Evolutionary conservation across 2,113 vertebrate genomes (phyloP).

Genomic region (Otocyon megalotis): DNA sequence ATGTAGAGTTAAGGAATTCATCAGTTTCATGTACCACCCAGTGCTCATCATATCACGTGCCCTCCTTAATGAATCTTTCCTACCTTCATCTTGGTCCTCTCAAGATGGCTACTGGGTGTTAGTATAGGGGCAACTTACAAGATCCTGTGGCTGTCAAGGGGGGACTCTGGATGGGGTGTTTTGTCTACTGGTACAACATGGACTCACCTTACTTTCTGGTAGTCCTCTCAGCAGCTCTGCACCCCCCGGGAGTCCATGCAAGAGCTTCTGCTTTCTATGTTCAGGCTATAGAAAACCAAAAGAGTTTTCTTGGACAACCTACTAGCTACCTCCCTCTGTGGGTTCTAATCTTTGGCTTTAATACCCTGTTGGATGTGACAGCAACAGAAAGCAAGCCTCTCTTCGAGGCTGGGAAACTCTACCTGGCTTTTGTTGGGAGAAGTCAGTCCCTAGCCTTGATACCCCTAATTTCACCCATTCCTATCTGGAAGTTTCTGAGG

Average conservation of each 20-base stretch:
- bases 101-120: background rate
- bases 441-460: background rate
- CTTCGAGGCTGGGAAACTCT: too few species aligned
- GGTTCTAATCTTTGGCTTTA: background rate
- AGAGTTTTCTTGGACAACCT: background rate
- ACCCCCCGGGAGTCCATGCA: background rate
- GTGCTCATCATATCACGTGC: too few species aligned
- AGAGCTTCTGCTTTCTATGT: too few species aligned
- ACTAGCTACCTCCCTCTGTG: background rate
- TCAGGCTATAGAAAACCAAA: background rate
- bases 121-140: background rate
- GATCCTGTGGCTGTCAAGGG: background rate
- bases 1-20: too few species aligned
- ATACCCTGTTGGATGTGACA: background rate
- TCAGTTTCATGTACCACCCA: too few species aligned
- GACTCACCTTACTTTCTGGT: background rate
- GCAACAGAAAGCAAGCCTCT: background rate
- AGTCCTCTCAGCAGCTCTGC: background rate
- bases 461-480: background rate
- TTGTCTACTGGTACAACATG: background rate
- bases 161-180: background rate
- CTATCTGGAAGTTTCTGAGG: background rate
- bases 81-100: background rate
- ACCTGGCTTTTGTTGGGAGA: background rate
- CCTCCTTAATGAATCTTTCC: too few species aligned